Evolutionary conservation across 2,888 invertebrate genomes (phyloP), one percentile per base, ranked within the genome.

Genomic region (Leuctra nigra): DNA sequence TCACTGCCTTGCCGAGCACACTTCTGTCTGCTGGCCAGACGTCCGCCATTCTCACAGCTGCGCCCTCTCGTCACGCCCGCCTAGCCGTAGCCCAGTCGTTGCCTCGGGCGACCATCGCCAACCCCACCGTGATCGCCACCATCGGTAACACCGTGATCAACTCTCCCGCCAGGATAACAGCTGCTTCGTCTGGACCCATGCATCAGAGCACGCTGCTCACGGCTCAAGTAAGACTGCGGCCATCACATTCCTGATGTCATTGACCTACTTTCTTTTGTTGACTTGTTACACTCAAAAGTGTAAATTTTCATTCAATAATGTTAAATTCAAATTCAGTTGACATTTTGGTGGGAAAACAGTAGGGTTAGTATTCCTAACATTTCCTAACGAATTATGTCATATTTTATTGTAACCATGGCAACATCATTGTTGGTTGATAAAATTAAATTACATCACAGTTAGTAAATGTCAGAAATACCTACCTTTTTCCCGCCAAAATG

Each of bases 161-260:
- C 11, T 11, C 29, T 2, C 35, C 50, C 4, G 22, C 50, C 9
- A 18, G 50, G 2, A n/a, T 35, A 20, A 16, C 29, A 1, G 50
- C 20, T 9, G 29, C 50, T 1, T 13, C 50, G 6, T 20, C 22
- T 13, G 22, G 29, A 18, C 24, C 20, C 22, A 48, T 41, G 3
- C 54, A 54, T 23, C 48, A 36, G 1, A 47, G 35, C 16, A 54
- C 57, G 7, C 47, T 59, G 9, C 18, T 59, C 1, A 36, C 56
- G 2, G 20, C 56, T 1, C 59, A 53, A 24, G 50, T 48, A 16
- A 9, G 46, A 4, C n/a, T 53, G 1, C 23, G 13, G 36, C 3
- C 2, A 9, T 9, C 3, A 20, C 39, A 36, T 18, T 48, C 2
- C 22, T 53, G 29, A 1, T 6, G 11, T 20, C 20, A 22, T 25